Evolutionary conservation across 2,888 invertebrate species (phyloP), one percentile per base, ranked within the genome.

Genomic region (Lasioglossum figueresi): DNA sequence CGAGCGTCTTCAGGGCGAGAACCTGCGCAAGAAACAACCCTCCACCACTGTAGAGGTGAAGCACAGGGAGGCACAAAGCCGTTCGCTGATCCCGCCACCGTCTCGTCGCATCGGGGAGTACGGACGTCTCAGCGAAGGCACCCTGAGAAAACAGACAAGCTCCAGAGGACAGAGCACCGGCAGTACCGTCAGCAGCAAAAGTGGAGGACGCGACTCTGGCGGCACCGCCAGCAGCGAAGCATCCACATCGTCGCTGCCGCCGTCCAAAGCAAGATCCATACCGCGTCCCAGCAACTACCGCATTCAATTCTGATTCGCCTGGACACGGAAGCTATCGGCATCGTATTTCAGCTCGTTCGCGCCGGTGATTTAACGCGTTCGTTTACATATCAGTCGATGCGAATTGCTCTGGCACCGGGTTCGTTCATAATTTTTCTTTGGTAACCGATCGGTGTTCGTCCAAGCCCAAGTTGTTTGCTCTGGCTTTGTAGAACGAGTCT

Each of bases 211-310:
- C 72, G 96, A 96, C 89, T 96, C 96, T 0, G 96, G 95, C 0
- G 96, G 96, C 4, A 96, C 96, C 4, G 94, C 96, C 82, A 96
- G 96, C 92, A 96, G 96, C 91, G 96, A 96, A 90, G 96, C 96
- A 0, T 96, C 96, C 40, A 95, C 95, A 82, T 95, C 96, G 43
- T 95, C 96, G 6, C 96, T 97, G 34, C 96, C 97, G 19, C 97
- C 97, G 0, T 96, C 96, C 34, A 97, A 97, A 93, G 95, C 97
- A 43, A 96, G 96, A 27, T 96, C 96, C 45, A 96, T 96, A 93
- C 96, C 96, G 66, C 95, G 96, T 82, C 96, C 96, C 43, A 97
- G 96, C 93, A 97, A 97, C 94, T 97, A 97, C 94, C 96, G 97
- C 85, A 97, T 97, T 93, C 97, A 97, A 93, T 97, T 97, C 95